phyloP scores from a whole-genome alignment of 1,140 invertebrate species.

The Conopomorpha cramerella region DNA sequence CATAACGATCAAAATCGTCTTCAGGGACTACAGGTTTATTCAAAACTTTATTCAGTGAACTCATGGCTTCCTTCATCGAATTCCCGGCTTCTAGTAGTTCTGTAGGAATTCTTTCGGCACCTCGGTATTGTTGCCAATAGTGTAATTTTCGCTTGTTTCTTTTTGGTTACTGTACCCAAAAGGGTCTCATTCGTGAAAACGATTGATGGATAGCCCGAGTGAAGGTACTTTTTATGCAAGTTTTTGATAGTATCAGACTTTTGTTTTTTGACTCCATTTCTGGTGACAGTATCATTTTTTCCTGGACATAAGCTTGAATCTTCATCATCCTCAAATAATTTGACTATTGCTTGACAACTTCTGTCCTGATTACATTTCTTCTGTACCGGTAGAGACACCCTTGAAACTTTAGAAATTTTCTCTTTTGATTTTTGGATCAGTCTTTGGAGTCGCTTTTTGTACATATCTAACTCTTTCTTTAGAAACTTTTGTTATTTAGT shows the following conservation, averaged over 20 bases:
- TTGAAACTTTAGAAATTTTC: not conserved
- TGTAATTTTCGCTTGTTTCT: not conserved
- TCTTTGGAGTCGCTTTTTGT: not conserved
- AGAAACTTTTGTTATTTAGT: not conserved
- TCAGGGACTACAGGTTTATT: not conserved
- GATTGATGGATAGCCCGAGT: not conserved
- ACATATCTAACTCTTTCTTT: not conserved
- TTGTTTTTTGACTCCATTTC: not conserved
- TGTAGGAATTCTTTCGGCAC: constrained; percentile 3
- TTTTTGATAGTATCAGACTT: not conserved
- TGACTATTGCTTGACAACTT: not conserved
- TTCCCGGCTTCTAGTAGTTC: constrained; percentile 6
- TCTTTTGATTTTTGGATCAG: not conserved
- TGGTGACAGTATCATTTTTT: not conserved
- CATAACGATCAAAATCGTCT: not conserved
- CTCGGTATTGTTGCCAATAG: not conserved
- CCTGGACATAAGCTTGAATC: not conserved
- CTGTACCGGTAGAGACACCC: too few species aligned
- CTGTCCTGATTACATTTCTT: not conserved
- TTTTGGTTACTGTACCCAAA: not conserved
- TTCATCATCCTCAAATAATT: not conserved
- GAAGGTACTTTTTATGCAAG: not conserved
- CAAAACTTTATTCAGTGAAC: constrained; percentile 1
- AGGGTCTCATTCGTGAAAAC: not conserved
- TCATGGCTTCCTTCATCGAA: constrained; percentile 4